Base-by-base conservation (phyloP, 2,113 vertebrate genomes). In the Puntigrus tetrazona region DNA sequence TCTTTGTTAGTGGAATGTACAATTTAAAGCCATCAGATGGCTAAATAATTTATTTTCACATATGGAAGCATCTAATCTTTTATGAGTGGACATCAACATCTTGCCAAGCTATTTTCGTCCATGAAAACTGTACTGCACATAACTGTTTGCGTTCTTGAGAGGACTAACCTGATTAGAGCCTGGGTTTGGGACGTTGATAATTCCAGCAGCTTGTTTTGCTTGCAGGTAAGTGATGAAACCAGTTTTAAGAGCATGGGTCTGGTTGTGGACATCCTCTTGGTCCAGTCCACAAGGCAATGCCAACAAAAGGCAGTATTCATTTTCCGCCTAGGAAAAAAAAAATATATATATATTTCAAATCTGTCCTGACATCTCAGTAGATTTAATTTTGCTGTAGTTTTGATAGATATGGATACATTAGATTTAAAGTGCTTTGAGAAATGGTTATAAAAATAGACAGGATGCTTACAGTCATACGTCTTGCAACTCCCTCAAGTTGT, bases 191-290 rank as follows among this genome's bases (percentile, higher is more conserved):
- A 99, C 98, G 2, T 99, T 99, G 93, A 99, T 99, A 93, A 99
- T 99, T 16, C 98, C 98, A 63, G 98, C 98, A 1, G 97, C 97
- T 92, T 98, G 97, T 92, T 99, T 99, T 59, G 97, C 96, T 93
- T 99, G 98, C 90, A 99, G 94, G 91, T 99, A 99, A 36, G 96
- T 99, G 92, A 99, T 99, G 92, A 99, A 99, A 0, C 96, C 98
- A 4, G 96, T 96, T 92, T 98, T 97, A 63, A 99, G 96, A 0
- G 97, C 97, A 92, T 98, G 97, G 0, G 98, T 99, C 95, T 99
- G 98, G 85, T 92, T 95, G 65, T 97, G 96, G 0, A 99, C 97
- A 0, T 99, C 98, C 38, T 98, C 97, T 90, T 99, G 97, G 93
- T 99, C 98, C 34, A 97, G 95, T 76, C 98, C 98, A 59, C 98